These are phyloP conservation scores for Xylophagus ater DNA, from an alignment of 2,888 invertebrate species.

Conservation along the genomic window DNA sequence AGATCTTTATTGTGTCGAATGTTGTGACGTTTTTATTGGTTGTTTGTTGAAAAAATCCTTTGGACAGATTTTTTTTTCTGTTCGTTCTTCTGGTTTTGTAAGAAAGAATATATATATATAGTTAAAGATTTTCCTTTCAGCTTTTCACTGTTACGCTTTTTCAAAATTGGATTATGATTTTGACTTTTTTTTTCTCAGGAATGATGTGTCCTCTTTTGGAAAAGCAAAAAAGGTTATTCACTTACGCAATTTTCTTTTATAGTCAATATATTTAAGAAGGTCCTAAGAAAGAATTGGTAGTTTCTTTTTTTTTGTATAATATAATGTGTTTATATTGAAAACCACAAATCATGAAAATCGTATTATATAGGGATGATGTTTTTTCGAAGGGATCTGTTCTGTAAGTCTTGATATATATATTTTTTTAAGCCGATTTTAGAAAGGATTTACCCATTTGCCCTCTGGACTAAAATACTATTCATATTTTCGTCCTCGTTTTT, in stretches of 20 bases:
- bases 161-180: conserved; percentile 15
- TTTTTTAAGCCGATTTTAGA: too few species aligned
- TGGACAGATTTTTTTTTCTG: conserved; percentile 10
- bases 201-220: conserved; percentile 7
- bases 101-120: too few species aligned
- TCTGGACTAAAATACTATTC: too few species aligned
- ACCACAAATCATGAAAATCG: conserved; percentile 15
- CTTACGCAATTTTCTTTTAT: conserved; percentile 12
- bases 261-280: conserved; percentile 6
- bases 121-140: too few species aligned
- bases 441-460: too few species aligned
- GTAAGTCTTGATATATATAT: too few species aligned
- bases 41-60: conserved; percentile 8
- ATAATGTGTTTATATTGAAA: conserved; percentile 6
- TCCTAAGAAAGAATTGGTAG: not conserved
- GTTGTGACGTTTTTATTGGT: conserved; percentile 15
- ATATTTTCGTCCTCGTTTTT: too few species aligned
- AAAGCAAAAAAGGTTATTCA: too few species aligned
- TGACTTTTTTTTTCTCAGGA: conserved; percentile 9
- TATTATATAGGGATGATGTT: too few species aligned
- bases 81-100: too few species aligned
- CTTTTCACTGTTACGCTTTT: conserved; percentile 6
- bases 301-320: not conserved
- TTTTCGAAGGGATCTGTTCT: too few species aligned
- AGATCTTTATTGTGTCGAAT: conserved; percentile 12